Conservation (phyloP, 2,888 invertebrate genomes). For the Cephus rjabovi region DNA sequence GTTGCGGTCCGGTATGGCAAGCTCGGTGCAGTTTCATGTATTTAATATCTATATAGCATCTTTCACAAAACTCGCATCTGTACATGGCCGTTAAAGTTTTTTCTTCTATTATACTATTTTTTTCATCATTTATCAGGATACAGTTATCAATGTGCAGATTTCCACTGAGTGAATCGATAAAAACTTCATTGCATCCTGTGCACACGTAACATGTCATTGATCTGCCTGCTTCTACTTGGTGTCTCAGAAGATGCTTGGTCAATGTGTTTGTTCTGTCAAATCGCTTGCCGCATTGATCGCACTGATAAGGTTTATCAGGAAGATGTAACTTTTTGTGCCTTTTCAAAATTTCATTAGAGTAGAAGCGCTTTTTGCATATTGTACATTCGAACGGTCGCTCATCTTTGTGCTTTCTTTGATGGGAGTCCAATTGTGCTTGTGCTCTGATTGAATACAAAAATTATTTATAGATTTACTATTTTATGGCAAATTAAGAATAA, state of each 20-base stretch:
- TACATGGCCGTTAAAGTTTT: constrained; percentile 16
- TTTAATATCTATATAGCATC: constrained; percentile 17
- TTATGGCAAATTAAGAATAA: not conserved
- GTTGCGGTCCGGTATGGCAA: constrained; percentile 17
- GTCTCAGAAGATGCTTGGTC: constrained; percentile 21
- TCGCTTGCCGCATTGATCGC: constrained; percentile 20
- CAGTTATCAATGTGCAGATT: constrained; percentile 11
- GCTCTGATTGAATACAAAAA: constrained; percentile 10
- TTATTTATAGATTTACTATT: not conserved
- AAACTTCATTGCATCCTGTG: constrained; percentile 21
- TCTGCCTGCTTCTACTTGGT: constrained; percentile 14
- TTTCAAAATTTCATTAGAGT: constrained; percentile 30
- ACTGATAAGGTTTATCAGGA: constrained; percentile 19
- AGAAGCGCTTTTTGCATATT: constrained; percentile 32
- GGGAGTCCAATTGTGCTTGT: constrained; percentile 23
- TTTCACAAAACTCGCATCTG: constrained; percentile 29
- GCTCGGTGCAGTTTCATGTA: constrained; percentile 17
- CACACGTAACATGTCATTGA: constrained; percentile 17
- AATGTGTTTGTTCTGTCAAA: constrained; percentile 21
- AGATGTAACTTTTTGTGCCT: constrained; percentile 25
- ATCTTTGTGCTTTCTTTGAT: constrained; percentile 31
- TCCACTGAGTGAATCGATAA: not conserved
- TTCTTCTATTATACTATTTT: constrained; percentile 4
- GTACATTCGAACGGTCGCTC: constrained; percentile 34
- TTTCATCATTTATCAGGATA: not conserved